Evolutionary conservation across 2,888 invertebrate species (phyloP).

Genomic region (Octodonta nipae): DNA sequence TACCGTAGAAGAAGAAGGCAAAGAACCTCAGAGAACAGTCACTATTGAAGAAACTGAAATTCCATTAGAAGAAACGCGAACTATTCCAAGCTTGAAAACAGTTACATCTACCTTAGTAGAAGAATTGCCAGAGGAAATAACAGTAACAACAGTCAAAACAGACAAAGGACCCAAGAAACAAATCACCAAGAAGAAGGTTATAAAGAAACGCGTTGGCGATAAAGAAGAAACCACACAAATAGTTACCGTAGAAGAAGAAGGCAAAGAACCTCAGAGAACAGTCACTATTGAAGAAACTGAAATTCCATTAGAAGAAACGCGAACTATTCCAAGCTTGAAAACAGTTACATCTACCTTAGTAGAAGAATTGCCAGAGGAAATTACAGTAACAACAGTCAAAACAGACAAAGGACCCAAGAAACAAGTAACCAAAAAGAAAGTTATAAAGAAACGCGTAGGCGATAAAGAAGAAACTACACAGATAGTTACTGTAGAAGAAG

Average conservation of each 20-base stretch:
- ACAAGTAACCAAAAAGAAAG: slow-evolving; percentile 31
- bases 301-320: slow-evolving; percentile 13
- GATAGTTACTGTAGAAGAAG: slow-evolving; percentile 26
- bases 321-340: slow-evolving; percentile 6
- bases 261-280: slow-evolving; percentile 21
- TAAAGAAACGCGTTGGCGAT: slow-evolving; percentile 21
- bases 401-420: slow-evolving; percentile 33
- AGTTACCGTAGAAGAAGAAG: slow-evolving; percentile 26
- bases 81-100: background rate
- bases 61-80: background rate
- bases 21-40: slow-evolving; percentile 21
- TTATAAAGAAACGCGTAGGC: slow-evolving; percentile 34
- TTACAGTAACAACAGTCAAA: slow-evolving; percentile 25
- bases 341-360: slow-evolving; percentile 14
- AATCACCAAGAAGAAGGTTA: slow-evolving; percentile 21
- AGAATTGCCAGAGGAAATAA: slow-evolving; percentile 25
- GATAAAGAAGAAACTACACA: slow-evolving; percentile 28
- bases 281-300: slow-evolving; percentile 25
- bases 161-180: slow-evolving; percentile 24
- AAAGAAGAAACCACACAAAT: slow-evolving; percentile 28
- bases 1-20: slow-evolving; percentile 23
- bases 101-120: slow-evolving; percentile 16
- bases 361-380: slow-evolving; percentile 27
- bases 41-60: slow-evolving; percentile 22
- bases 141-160: slow-evolving; percentile 22